Evolutionary conservation across 2,888 invertebrate species (phyloP).

Genomic region (Hymenopus coronatus): DNA sequence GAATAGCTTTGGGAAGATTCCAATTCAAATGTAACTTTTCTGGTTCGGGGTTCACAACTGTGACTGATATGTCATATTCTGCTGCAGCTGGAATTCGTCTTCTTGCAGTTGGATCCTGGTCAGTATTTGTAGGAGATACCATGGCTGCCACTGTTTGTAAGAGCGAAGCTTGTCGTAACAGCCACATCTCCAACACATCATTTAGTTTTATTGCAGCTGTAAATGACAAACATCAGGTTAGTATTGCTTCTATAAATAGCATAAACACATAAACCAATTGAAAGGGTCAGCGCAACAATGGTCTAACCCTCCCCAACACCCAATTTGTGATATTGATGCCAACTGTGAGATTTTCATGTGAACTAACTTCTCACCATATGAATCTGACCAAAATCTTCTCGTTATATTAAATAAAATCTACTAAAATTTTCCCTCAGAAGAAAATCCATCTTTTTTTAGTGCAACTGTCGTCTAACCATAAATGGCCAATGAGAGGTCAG

Average conservation of each 20-base stretch:
- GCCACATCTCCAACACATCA: slow-evolving; percentile 53
- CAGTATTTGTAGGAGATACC: slow-evolving; percentile 46
- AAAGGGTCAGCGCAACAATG: too few species aligned
- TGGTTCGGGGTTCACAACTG: slow-evolving; percentile 80
- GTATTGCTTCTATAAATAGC: not conserved
- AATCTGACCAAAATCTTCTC: too few species aligned
- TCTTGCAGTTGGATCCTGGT: slow-evolving; percentile 45
- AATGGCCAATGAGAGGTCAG: too few species aligned
- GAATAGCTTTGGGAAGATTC: slow-evolving; percentile 65
- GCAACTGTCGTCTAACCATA: too few species aligned
- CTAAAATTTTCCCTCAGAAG: too few species aligned
- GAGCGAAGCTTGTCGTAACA: slow-evolving; percentile 53
- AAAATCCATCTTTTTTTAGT: too few species aligned
- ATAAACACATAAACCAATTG: not conserved
- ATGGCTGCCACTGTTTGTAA: slow-evolving; percentile 47
- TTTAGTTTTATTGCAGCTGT: slow-evolving; percentile 53
- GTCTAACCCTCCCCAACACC: too few species aligned
- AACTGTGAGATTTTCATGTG: too few species aligned
- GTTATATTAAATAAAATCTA: too few species aligned
- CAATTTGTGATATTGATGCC: too few species aligned
- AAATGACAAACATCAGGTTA: slow-evolving; percentile 34
- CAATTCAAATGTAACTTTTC: slow-evolving; percentile 65
- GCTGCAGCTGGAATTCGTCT: slow-evolving; percentile 56
- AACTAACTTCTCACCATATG: too few species aligned
- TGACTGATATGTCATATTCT: slow-evolving; percentile 76